Evolutionary conservation across 2,113 vertebrate species (phyloP), one percentile per base, ranked within the genome.

Genomic region (Indri indri): DNA sequence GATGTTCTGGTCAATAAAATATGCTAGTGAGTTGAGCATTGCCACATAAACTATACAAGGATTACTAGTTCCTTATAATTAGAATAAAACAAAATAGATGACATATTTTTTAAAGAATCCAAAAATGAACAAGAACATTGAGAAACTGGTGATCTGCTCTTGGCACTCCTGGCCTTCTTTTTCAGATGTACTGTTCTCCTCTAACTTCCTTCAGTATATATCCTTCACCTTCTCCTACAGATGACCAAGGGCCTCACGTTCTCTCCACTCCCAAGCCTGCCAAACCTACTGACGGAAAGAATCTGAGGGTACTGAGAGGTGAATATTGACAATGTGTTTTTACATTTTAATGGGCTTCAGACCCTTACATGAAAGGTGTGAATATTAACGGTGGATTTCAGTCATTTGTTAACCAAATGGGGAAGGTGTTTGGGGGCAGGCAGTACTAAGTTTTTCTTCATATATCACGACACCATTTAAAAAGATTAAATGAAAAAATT

Each of bases 401-500:
- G 4, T 82, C 40, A 83, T 61, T 42, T 50, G 20, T 76, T 95
- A 59, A 34, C 17, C 27, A 14, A 84, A 25, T 42, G 12, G 2
- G 23, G 14, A 68, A 77, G 70, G 27, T 81, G 9, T 76, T 59
- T 13, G 8, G 17, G 61, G 18, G 22, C 13, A 90, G 37, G 34
- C 3, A 65, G 9, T 66, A 50, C 37, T 57, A 79, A 59, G 27
- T 27, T 76, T 84, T 81, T 70, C 18, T 93, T 93, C 52, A 23
- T 10, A 59, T 71, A 32, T 40, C 63, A 71, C 73, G 22, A 65
- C 45, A 63, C 65, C 30, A 27, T 76, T 94, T 91, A 23, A 88
- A 96, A 96, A 80, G 3, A n/a, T 65, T 85, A 91, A 95, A 40
- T 25, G 65, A 65, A 96, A 80, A 66, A 86, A 76, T 50, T 66